Evolutionary conservation across 2,888 invertebrate species (phyloP).

Genomic region (Spodoptera picta): DNA sequence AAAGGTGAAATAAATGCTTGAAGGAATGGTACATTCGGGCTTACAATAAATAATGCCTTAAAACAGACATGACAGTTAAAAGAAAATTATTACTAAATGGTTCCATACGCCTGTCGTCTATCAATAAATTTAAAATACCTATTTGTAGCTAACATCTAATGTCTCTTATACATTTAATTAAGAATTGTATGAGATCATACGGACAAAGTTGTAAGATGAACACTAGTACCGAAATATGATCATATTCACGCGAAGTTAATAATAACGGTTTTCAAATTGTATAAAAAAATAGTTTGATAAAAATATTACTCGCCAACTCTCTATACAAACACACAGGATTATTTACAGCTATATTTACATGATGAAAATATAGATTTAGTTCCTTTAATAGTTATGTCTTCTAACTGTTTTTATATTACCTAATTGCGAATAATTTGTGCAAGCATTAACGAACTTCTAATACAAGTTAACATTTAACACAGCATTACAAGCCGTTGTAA

Average conservation of each 20-base stretch:
- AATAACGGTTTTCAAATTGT: slow-evolving; percentile 63
- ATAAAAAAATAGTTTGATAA: slow-evolving; percentile 85
- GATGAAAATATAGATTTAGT: slow-evolving; percentile 57
- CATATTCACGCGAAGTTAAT: slow-evolving; percentile 50
- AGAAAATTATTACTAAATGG: slow-evolving; percentile 71
- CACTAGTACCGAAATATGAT: slow-evolving; percentile 49
- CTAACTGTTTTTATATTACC: slow-evolving; percentile 22
- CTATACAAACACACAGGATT: slow-evolving; percentile 78
- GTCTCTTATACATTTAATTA: slow-evolving; percentile 38
- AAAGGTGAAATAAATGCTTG: slow-evolving; percentile 64
- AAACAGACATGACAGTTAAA: slow-evolving; percentile 56
- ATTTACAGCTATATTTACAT: slow-evolving; percentile 81
- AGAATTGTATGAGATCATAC: slow-evolving; percentile 39
- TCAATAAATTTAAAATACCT: slow-evolving; percentile 39
- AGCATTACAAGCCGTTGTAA: slow-evolving; percentile 47
- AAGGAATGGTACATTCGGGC: slow-evolving; percentile 66
- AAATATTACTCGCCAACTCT: slow-evolving; percentile 80
- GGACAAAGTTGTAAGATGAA: slow-evolving; percentile 48
- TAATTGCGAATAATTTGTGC: slow-evolving; percentile 60
- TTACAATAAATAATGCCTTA: slow-evolving; percentile 61
- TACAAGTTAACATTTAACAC: slow-evolving; percentile 30
- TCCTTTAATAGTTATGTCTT: slow-evolving; percentile 14
- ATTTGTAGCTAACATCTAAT: slow-evolving; percentile 40
- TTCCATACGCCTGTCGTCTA: slow-evolving; percentile 66
- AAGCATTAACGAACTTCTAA: slow-evolving; percentile 46